Conservation (phyloP, 2,888 invertebrate species). For the Tetrapedia diversipes region DNA sequence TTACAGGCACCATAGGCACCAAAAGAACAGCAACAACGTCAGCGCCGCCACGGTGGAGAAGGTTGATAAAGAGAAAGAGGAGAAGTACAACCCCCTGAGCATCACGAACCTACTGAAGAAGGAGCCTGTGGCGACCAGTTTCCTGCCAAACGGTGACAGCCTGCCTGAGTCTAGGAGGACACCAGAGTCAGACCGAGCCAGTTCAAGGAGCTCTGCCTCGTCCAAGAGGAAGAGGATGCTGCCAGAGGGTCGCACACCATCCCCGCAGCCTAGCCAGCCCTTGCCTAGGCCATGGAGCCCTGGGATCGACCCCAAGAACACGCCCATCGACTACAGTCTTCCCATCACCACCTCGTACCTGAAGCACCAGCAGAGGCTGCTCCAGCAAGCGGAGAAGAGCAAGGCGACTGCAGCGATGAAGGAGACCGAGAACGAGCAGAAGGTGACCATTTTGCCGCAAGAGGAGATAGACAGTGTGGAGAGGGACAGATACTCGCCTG, state of each 20-base stretch:
- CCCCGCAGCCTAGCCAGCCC: constrained; percentile 76
- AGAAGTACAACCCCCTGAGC: constrained; percentile 81
- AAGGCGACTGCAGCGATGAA: constrained; percentile 83
- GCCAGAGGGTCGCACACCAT: constrained; percentile 80
- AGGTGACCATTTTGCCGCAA: constrained; percentile 78
- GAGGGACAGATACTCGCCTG: constrained; percentile 77
- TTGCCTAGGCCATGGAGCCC: constrained; percentile 80
- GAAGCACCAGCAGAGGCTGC: constrained; percentile 91
- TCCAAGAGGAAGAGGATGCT: constrained; percentile 78
- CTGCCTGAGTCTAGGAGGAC: constrained; percentile 82
- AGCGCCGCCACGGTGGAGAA: constrained; percentile 40
- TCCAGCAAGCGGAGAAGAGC: constrained; percentile 84
- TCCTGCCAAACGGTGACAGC: constrained; percentile 79
- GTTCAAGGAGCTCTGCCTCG: constrained; percentile 79
- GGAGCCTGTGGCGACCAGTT: constrained; percentile 72
- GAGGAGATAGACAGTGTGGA: constrained; percentile 65
- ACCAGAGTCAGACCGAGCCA: constrained; percentile 84
- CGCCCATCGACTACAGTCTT: constrained; percentile 90
- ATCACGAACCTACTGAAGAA: constrained; percentile 80
- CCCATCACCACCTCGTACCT: constrained; percentile 96
- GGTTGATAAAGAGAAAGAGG: constrained; percentile 74
- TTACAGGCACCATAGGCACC: constrained; percentile 75
- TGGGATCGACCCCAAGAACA: constrained; percentile 77
- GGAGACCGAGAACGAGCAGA: constrained; percentile 80
- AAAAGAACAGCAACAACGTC: constrained; percentile 27